Conservation (phyloP, 1,140 invertebrate species). For the Drosophila chauvacae region DNA sequence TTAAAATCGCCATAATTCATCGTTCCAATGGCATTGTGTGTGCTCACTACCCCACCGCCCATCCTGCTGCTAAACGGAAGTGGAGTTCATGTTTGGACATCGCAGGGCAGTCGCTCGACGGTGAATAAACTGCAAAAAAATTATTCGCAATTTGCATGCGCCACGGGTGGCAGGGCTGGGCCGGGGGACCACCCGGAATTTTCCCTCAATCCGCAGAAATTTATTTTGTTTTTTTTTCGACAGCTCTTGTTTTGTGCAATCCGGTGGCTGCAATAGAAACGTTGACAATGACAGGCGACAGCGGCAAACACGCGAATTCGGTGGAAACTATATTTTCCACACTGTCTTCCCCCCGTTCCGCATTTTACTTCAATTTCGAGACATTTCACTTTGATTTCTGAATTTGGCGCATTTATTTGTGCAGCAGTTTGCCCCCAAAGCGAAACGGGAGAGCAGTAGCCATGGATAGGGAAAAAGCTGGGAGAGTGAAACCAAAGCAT, state of each 20-base stretch:
- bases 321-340: slow-evolving; percentile 11
- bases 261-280: slow-evolving; percentile 57
- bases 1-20: slow-evolving; percentile 81
- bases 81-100: slow-evolving; percentile 74
- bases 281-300: slow-evolving; percentile 69
- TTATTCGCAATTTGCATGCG: slow-evolving; percentile 72
- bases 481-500: background rate
- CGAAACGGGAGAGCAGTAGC: slow-evolving; percentile 2
- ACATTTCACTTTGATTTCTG: slow-evolving; percentile 66
- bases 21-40: slow-evolving; percentile 63
- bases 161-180: background rate
- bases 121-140: slow-evolving; percentile 49
- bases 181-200: background rate
- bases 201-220: slow-evolving; percentile 7
- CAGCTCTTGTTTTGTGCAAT: slow-evolving; percentile 31
- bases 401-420: slow-evolving; percentile 24
- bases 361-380: slow-evolving; percentile 64
- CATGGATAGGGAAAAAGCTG: background rate
- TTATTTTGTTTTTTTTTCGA: slow-evolving; percentile 13
- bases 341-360: background rate
- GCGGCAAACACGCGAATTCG: slow-evolving; percentile 24
- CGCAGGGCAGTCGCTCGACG: slow-evolving; percentile 43
- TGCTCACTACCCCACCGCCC: background rate
- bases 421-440: slow-evolving; percentile 8
- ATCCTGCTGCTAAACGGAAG: slow-evolving; percentile 47